Conservation (phyloP, 2,113 vertebrate genomes). For the Pipa parva region DNA sequence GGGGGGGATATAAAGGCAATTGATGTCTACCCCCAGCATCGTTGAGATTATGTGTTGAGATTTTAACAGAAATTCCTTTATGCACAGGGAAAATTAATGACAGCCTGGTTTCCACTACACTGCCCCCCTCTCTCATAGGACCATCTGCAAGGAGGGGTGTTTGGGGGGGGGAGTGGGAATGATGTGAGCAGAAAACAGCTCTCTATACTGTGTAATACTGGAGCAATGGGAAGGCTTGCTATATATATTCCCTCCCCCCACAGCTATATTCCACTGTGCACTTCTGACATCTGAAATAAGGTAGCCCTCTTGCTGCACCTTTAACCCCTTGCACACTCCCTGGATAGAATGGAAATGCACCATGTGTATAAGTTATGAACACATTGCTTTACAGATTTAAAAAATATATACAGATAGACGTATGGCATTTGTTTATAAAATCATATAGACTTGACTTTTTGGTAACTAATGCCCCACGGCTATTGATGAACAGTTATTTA, state of each 20-base stretch:
- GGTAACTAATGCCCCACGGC: no score
- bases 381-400: no score
- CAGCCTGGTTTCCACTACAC: slow-evolving; percentile 11
- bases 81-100: background rate
- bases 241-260: slow-evolving; percentile 22
- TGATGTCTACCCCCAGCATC: background rate
- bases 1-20: background rate
- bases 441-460: no score
- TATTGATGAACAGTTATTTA: no score
- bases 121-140: slow-evolving; percentile 13
- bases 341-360: no score
- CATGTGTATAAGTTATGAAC: no score
- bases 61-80: background rate
- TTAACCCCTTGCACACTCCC: no score
- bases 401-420: no score
- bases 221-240: slow-evolving; percentile 19
- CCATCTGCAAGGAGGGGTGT: slow-evolving; percentile 12
- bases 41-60: background rate
- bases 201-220: slow-evolving; percentile 5
- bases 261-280: slow-evolving; percentile 1
- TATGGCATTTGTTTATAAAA: no score
- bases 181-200: slow-evolving; percentile 1
- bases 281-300: no score
- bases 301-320: no score
- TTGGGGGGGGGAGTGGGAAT: slow-evolving; percentile 16